Base-by-base conservation (phyloP, 2,797 vertebrate genomes). In the Acanthopagrus latus region DNA sequence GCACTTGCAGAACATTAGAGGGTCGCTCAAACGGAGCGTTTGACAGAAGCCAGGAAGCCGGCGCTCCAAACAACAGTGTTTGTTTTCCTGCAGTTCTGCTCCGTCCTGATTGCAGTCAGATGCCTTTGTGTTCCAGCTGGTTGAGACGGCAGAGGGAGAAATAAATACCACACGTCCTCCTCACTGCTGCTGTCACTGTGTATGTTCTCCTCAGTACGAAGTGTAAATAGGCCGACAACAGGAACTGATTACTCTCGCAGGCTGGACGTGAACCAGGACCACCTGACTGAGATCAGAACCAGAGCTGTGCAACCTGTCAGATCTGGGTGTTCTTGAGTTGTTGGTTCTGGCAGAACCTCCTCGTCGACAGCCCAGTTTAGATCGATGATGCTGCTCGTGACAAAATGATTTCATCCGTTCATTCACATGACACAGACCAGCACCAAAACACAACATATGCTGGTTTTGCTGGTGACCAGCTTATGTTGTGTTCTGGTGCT, bases 81-180 rank as follows among this genome's bases (percentile, higher is more conserved):
- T 97, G 95, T 96, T 96, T 96, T 95, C 87, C 94, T 96, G 94
- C 95, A 93, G 96, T 95, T 94, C 89, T 89, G 58, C 93, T 67
- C 52, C 86, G 20, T 91, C 94, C 93, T 96, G 95, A 98, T 97
- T 96, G 95, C 94, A 96, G 96, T 95, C 97, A 97, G 97, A 97
- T 97, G 96, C 94, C 94, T 94, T 95, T 95, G 94, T 95, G 96
- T 92, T 93, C 90, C 91, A 93, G 91, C 74, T 92, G 89, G 92
- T 88, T 90, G 89, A 74, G 86, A 77, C 81, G 71, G 85, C 83
- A 82, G 86, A 89, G 65, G 78, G 83, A 82, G 84, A 91, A 84
- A 92, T 79, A 87, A 91, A 92, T 64, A 79, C 70, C 75, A 76
- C 78, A 68, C 79, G 38, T 81, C 81, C 75, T 83, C 78, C 68